Conservation (phyloP, 1,140 invertebrate genomes). For the Manduca sexta region DNA sequence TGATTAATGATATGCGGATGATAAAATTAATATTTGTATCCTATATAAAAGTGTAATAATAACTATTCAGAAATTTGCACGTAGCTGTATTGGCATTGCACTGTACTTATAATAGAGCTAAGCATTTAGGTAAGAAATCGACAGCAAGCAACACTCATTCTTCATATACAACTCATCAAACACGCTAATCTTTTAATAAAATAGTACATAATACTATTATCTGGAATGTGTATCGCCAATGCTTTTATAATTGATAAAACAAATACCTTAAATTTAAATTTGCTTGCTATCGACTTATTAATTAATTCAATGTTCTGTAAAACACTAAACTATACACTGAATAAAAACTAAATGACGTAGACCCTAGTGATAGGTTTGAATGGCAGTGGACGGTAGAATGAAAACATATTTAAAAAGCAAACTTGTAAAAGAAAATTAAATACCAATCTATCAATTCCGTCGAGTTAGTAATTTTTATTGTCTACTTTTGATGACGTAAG, state of each 20-base stretch:
- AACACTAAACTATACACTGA: background rate
- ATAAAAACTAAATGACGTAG: background rate
- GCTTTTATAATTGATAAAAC: too few species aligned
- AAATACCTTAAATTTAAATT: too few species aligned
- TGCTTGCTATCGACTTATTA: too few species aligned
- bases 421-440: background rate
- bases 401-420: background rate
- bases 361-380: slow-evolving; percentile 6
- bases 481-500: slow-evolving; percentile 10
- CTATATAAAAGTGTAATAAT: too few species aligned
- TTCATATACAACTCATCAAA: too few species aligned
- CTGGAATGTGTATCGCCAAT: too few species aligned
- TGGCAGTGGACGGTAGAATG: slow-evolving; percentile 34
- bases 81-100: too few species aligned
- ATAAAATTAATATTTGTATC: slow-evolving; percentile 3
- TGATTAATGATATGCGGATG: slow-evolving; percentile 30
- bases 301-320: too few species aligned
- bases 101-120: too few species aligned
- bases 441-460: slow-evolving; percentile 9
- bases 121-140: background rate
- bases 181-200: too few species aligned
- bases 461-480: slow-evolving; percentile 16
- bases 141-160: background rate
- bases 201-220: too few species aligned
- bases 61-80: too few species aligned